Base-by-base conservation (phyloP, 2,113 vertebrate species). In the Atractosteus spatula region DNA sequence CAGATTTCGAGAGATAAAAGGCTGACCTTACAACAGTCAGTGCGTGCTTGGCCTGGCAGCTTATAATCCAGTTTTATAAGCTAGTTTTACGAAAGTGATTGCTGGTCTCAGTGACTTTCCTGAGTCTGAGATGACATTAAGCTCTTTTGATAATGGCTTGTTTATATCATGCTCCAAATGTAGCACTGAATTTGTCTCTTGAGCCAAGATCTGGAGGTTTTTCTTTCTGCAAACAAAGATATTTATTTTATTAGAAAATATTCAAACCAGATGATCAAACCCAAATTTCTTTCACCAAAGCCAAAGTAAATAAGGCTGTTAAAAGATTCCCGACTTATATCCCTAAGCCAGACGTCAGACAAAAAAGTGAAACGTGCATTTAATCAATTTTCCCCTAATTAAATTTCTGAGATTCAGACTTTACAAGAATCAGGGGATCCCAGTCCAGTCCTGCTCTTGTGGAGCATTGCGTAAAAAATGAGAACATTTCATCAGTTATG, bases 231-330 rank as follows among this genome's bases (percentile, higher is more conserved):
- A 88, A 91, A 88, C 86, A 89, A 78, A 85, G 86, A 83, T 90
- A 89, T 91, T 91, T 91, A 88, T 90, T 91, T 92, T 91, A 91
- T 91, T 87, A 90, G 83, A 90, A 89, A 84, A 82, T 84, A 87
- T 87, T 87, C 81, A 84, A 91, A 91, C 89, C 86, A 92, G 88
- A 90, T 89, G 87, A 86, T 89, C 79, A 44, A 77, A 82, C 71
- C 79, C 62, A 66, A 79, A 76, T 80, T 91, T 82, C 73, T 81
- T 78, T 77, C 77, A 67, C n/a, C 7, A 11, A 8, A 76, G 87
- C 89, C 90, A 91, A 91, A 86, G 82, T 85, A 88, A 91, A 91
- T 89, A 91, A 78, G 76, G 77, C 85, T 79, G 83, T 84, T 86
- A 83, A 74, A 85, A 89, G 88, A 89, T 86, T 81, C 84, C 81